A percentile compares a stretch with the other conserved stretches of the same genome.
Conservation (phyloP, 2,888 invertebrate genomes). For the Patella pellucida region DNA sequence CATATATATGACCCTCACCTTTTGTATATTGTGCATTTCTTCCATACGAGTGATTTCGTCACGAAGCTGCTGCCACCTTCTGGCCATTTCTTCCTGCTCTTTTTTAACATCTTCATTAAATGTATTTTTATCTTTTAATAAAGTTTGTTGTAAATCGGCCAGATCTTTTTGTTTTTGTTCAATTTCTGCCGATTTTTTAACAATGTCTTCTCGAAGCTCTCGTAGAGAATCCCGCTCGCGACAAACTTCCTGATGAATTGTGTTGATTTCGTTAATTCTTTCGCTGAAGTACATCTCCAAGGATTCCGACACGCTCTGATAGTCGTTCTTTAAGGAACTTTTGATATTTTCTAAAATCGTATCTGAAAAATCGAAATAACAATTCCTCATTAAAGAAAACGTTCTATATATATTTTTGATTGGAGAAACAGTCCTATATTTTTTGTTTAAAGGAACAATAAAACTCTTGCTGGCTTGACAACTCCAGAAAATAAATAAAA, state of each 20-base stretch:
- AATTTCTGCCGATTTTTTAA: conserved; percentile 43
- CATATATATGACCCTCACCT: conserved; percentile 43
- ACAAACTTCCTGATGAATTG: conserved; percentile 38
- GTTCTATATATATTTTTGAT: too few relatives aligned
- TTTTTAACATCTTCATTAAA: conserved; percentile 53
- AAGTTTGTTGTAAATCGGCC: conserved; percentile 40
- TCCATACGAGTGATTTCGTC: conserved; percentile 65
- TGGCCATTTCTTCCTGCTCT: conserved; percentile 58
- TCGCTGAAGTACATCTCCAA: conserved; percentile 52
- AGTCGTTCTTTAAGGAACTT: conserved; percentile 48
- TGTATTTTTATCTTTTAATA: conserved; percentile 48
- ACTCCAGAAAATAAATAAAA: too few relatives aligned
- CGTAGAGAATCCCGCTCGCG: conserved; percentile 29
- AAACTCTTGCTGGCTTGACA: too few relatives aligned
- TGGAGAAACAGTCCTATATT: too few relatives aligned
- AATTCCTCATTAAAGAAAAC: background rate
- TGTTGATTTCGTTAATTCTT: conserved; percentile 49
- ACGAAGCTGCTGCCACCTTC: conserved; percentile 64
- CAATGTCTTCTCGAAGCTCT: conserved; percentile 43
- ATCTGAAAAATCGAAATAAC: conserved; percentile 38
- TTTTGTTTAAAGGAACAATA: too few relatives aligned
- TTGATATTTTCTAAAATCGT: conserved; percentile 51
- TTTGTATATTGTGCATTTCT: conserved; percentile 60
- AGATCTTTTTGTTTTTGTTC: conserved; percentile 50
- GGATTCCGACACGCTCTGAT: conserved; percentile 54